These are phyloP conservation scores for Leucoraja ocellata DNA, from an alignment of 2,797 vertebrate genomes.

Conservation along the genomic window DNA sequence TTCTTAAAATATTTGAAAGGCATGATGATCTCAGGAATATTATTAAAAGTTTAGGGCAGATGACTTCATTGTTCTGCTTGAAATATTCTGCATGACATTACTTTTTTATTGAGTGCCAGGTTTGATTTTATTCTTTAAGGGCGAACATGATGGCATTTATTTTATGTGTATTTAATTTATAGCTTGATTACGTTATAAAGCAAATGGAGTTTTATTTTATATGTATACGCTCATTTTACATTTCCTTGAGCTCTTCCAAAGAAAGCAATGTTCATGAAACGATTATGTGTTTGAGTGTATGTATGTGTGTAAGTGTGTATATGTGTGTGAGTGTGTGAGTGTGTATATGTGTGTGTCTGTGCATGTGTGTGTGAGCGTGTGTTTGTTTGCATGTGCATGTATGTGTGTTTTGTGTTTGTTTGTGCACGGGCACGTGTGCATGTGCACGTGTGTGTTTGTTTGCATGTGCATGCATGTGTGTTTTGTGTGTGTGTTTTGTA, in stretches of 20 bases:
- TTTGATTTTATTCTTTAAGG: not conserved
- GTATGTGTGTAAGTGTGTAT: not conserved
- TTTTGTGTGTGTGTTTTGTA: no score
- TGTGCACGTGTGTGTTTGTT: no score
- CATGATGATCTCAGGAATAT: not conserved
- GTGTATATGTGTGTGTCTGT: not conserved
- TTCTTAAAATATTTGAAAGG: conserved; percentile 3
- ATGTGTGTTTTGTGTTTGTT: no score
- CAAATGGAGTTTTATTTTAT: not conserved
- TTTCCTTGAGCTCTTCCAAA: no score
- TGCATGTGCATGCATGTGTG: no score
- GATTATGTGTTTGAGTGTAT: not conserved
- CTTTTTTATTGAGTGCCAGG: not conserved
- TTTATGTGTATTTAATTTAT: not conserved
- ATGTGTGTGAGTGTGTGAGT: no score
- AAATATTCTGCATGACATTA: not conserved
- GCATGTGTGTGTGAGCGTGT: no score
- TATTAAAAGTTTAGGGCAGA: not conserved
- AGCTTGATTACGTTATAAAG: not conserved
- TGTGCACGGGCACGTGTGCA: no score
- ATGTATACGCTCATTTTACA: not conserved
- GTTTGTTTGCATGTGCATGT: no score
- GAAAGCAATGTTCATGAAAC: not conserved
- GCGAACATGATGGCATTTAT: not conserved
- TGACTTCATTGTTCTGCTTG: not conserved